phyloP scores from a whole-genome alignment of 2,888 invertebrate species.

The Apamea epomidion region DNA sequence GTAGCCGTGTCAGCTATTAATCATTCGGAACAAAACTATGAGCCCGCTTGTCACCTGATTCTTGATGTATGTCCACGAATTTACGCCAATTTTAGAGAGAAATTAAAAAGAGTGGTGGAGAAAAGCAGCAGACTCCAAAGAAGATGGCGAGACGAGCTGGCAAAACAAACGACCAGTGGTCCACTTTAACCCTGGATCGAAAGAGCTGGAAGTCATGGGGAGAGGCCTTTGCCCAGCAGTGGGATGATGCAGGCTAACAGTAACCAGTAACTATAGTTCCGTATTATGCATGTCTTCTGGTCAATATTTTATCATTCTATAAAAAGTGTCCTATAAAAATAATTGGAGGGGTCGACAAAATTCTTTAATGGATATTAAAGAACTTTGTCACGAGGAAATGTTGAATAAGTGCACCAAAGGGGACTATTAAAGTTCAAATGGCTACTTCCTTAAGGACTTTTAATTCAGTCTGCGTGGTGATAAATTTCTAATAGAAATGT shows the following conservation, averaged over 20 bases:
- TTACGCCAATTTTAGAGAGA: background rate
- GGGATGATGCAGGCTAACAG: no score
- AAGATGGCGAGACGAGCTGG: no score
- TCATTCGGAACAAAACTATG: background rate
- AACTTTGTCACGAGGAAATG: slow-evolving; percentile 44
- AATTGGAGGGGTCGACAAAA: slow-evolving; percentile 17
- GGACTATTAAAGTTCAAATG: slow-evolving; percentile 50
- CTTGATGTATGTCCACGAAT: background rate
- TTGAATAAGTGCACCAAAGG: slow-evolving; percentile 48
- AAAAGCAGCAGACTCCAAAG: background rate
- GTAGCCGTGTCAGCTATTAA: background rate
- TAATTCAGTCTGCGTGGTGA: slow-evolving; percentile 24
- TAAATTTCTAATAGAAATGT: background rate
- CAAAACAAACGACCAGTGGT: no score
- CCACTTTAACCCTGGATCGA: no score
- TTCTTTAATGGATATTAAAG: slow-evolving; percentile 16
- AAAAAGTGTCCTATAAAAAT: slow-evolving; percentile 41
- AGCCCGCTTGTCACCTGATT: background rate
- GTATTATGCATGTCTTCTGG: background rate
- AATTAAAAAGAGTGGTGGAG: background rate
- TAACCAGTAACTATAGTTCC: no score
- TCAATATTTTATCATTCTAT: slow-evolving; percentile 28
- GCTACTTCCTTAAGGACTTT: slow-evolving; percentile 32
- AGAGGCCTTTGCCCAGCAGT: no score
- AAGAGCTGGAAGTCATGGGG: no score